These are phyloP conservation scores for Leucopternis melanops DNA, from an alignment of 2,113 vertebrate genomes.

Conservation along the genomic window DNA sequence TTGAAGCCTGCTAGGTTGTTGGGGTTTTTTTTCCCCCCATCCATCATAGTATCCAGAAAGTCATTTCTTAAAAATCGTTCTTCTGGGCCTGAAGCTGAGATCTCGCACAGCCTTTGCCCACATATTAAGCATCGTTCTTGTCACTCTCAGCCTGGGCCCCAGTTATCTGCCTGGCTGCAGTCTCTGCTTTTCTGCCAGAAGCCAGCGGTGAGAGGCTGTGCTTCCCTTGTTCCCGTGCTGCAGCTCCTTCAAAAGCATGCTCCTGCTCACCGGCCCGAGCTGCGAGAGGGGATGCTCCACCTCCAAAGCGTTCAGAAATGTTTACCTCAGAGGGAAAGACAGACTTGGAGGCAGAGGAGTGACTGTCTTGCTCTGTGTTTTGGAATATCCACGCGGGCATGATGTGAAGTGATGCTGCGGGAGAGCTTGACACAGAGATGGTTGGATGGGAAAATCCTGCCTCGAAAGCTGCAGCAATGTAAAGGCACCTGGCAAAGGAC, in stretches of 20 bases:
- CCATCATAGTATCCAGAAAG: not conserved
- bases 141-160: not conserved
- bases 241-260: not conserved
- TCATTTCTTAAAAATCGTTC: not conserved
- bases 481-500: not conserved
- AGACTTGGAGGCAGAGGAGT: accelerated
- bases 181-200: not conserved
- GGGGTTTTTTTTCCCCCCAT: not conserved
- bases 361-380: not conserved
- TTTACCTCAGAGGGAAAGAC: not conserved
- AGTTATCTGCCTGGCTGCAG: not conserved
- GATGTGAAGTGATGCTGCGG: not conserved
- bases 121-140: not conserved
- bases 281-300: not conserved
- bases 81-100: not conserved
- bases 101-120: not conserved
- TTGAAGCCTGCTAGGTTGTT: not conserved
- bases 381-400: accelerated
- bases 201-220: not conserved
- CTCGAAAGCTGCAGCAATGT: not conserved
- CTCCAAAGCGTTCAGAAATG: not conserved
- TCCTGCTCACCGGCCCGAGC: accelerated
- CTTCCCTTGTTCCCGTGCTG: not conserved
- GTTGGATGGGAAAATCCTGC: not conserved
- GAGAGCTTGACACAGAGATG: not conserved